Conservation (phyloP, 2,888 invertebrate species). For the Cerastis leucographa region DNA sequence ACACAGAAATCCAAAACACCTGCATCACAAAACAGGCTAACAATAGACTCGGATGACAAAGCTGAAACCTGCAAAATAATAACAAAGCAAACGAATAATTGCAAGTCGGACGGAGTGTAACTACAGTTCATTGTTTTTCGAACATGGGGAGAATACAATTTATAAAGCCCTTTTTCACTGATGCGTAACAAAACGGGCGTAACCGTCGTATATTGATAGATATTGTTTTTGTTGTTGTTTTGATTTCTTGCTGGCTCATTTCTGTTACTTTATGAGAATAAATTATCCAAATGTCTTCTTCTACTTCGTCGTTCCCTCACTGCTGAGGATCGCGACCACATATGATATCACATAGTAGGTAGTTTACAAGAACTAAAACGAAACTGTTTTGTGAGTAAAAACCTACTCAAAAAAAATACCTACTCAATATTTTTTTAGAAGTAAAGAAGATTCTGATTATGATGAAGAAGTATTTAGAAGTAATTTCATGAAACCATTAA, state of each 20-base stretch:
- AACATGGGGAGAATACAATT: conserved; percentile 24
- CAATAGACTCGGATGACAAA: conserved; percentile 50
- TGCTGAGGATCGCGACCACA: too few species aligned
- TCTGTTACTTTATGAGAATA: neutral
- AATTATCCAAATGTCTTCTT: neutral
- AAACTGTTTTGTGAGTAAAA: neutral
- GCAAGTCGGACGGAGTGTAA: conserved; percentile 17
- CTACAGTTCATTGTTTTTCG: conserved; percentile 46
- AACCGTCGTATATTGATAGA: neutral
- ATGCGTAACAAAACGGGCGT: conserved; percentile 19
- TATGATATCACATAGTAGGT: neutral
- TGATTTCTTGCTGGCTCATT: neutral
- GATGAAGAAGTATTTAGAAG: neutral
- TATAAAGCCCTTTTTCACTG: conserved; percentile 33
- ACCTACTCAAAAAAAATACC: too few species aligned
- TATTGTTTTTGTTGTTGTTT: conserved; percentile 28
- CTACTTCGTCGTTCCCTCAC: too few species aligned
- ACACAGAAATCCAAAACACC: conserved; percentile 44
- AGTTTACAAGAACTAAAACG: neutral
- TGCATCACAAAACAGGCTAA: conserved; percentile 20
- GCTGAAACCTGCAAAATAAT: conserved; percentile 38
- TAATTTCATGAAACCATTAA: neutral
- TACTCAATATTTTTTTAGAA: too few species aligned
- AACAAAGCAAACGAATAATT: conserved; percentile 44
- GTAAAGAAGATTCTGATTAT: too few species aligned